Base-by-base conservation (phyloP, 2,113 vertebrate species). In the Chaetodon auriga region DNA sequence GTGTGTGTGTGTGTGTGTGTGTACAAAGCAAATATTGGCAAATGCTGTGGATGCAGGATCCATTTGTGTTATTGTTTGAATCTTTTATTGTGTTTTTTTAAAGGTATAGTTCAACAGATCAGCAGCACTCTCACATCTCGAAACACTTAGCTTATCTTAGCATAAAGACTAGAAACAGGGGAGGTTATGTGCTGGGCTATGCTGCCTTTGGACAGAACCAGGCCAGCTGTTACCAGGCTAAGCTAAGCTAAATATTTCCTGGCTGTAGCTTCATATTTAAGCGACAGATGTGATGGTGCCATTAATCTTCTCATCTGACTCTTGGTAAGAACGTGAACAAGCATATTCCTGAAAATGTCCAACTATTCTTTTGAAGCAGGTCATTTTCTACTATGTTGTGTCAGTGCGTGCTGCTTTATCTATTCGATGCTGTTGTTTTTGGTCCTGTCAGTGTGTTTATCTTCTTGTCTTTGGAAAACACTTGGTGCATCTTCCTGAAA, bases 181-280 rank as follows among this genome's bases (percentile, higher is more conserved):
- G 48, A 2, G 13, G 7, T 23, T 30, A 58, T 46, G 10, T 72
- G 16, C 54, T 72, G 23, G 36, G 10, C 21, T 7, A 19, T 16
- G 11, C 9, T 49, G 19, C 15, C 46, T 62, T 38, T 61, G 30
- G 30, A 35, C 23, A 1, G 57, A 61, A 15, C 9, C 15, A 61
- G 30, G 16, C 25, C 18, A 36, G 65, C 46, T 68, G 65, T 68
- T 61, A 18, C 43, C 57, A 73, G 23, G 65, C 10, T 51, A 68
- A 53, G 25, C 25, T 35, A 68, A 68, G 30, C 30, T 30, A 30
- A 30, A 30, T 3, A 30, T 30, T 30, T 30, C 30, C 30, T 14
- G 25, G 5, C 16, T 18, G 23, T 11, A 21, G 65, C 25, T 54
- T 69, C 2, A 38, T 14, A 53, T 51, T 51, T 30, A 30, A 30